A percentile compares a stretch with the other conserved stretches of the same genome.
These are phyloP conservation scores for Gymnobelideus leadbeateri DNA, from an alignment of 2,113 vertebrate species.

Conservation along the genomic window DNA sequence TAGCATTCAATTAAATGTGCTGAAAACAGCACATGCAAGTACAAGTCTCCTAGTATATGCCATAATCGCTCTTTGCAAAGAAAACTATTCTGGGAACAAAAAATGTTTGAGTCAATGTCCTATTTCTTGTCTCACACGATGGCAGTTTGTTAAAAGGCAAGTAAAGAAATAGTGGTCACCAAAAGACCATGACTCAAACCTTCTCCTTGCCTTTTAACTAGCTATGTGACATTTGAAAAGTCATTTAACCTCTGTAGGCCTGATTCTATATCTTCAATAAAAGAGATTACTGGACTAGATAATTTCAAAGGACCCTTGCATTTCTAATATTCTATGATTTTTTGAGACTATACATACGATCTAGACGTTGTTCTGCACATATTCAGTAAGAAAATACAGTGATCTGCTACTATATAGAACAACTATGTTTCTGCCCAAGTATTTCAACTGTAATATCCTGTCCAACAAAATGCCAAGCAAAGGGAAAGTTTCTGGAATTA, in stretches of 20 bases:
- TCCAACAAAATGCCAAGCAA: slow-evolving; percentile 25
- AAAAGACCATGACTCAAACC: neutral
- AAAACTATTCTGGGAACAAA: neutral
- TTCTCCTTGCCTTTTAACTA: neutral
- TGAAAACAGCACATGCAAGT: neutral
- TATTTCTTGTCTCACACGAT: neutral
- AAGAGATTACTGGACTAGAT: neutral
- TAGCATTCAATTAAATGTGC: neutral
- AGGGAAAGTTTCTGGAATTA: slow-evolving; percentile 12
- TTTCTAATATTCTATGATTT: neutral
- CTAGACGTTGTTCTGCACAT: neutral
- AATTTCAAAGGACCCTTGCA: neutral
- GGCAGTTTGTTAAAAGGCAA: neutral
- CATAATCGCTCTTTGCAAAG: neutral
- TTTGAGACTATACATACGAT: neutral
- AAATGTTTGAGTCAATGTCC: neutral
- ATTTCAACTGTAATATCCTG: slow-evolving; percentile 30
- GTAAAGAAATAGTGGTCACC: neutral
- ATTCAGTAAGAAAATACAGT: neutral
- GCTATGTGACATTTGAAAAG: neutral
- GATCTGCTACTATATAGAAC: neutral
- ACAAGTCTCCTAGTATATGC: neutral
- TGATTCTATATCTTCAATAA: neutral
- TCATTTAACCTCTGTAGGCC: neutral
- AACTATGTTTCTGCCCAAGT: neutral